phyloP scores from a whole-genome alignment of 1,140 invertebrate genomes.

The Apis dorsata region DNA sequence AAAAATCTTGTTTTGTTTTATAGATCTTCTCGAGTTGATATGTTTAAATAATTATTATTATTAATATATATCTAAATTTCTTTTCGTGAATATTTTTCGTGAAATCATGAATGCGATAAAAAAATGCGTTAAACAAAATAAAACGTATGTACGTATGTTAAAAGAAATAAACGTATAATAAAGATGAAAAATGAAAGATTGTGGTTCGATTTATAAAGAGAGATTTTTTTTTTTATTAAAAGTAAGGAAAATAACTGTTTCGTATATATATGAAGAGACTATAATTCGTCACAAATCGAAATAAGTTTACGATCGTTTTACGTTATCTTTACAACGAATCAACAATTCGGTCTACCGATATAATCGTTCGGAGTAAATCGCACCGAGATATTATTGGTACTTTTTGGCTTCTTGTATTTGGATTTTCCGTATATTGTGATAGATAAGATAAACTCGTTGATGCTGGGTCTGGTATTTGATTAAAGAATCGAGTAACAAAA shows the following conservation, averaged over 20 bases:
- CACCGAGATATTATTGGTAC: conserved; percentile 28
- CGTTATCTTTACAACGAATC: conserved; percentile 31
- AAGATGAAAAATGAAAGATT: not conserved
- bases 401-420: conserved; percentile 13
- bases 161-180: not conserved
- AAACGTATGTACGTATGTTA: too few species aligned
- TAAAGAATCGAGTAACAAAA: not conserved
- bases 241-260: not conserved
- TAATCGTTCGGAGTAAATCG: conserved; percentile 19
- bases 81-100: conserved; percentile 1
- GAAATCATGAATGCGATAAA: not conserved
- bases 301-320: not conserved
- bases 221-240: not conserved
- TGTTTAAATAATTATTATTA: too few species aligned
- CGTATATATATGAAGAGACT: not conserved
- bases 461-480: not conserved
- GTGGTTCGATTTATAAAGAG: not conserved
- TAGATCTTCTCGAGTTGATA: too few species aligned
- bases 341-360: conserved; percentile 5
- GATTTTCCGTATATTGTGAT: conserved; percentile 14
- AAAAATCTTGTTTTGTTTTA: too few species aligned
- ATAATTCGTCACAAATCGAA: too few species aligned
- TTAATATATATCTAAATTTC: not conserved
- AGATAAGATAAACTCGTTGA: conserved; percentile 54
- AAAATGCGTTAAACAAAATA: not conserved